Base-by-base conservation (phyloP, 2,797 vertebrate genomes). In the Tiaroga cobitis region DNA sequence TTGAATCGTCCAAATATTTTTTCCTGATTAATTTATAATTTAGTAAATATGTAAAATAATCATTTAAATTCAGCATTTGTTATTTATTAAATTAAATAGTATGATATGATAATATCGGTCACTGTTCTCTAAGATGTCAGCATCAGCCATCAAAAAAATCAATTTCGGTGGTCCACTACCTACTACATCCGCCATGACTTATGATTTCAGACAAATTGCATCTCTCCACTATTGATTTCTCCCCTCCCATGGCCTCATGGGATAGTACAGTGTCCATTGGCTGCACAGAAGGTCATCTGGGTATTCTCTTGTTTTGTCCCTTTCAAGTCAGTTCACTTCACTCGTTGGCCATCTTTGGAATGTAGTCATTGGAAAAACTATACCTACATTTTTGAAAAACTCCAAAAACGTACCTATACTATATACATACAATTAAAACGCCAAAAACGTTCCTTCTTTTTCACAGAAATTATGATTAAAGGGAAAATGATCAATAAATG, bases 241-340 rank as follows among this genome's bases (percentile, higher is more conserved):
- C 19, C 21, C 24, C 32, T 56, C 74, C 11, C 32, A 56, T 13
- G 3, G 21, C 29, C 21, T 76, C 74, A 56, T 56, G 74, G 32
- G 51, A 76, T 24, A 39, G 49, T 29, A 76, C 56, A 56, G 32
- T 76, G 32, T 56, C 49, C 29, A 75, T 11, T 56, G 73, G 19
- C 19, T 34, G 29, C 29, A 24, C 32, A 76, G 46, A 54, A n/a
- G 29, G 29, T 75, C 29, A 54, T 37, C 51, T 11, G 2, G 5
- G 49, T 15, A 76, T 37, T 56, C 61, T 15, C 13, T 37, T 56
- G 11, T 56, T 4, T 16, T 49, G 15, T 49, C 49, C 49, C 5
- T 49, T 51, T 75, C 9, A 75, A 75, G 72, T 51, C 18, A 51
- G 73, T 54, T 75, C 73, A 75, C 69, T 72, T 16, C 46, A 49